Evolutionary conservation across 2,113 vertebrate genomes (phyloP).

Genomic region (Isurus oxyrinchus): DNA sequence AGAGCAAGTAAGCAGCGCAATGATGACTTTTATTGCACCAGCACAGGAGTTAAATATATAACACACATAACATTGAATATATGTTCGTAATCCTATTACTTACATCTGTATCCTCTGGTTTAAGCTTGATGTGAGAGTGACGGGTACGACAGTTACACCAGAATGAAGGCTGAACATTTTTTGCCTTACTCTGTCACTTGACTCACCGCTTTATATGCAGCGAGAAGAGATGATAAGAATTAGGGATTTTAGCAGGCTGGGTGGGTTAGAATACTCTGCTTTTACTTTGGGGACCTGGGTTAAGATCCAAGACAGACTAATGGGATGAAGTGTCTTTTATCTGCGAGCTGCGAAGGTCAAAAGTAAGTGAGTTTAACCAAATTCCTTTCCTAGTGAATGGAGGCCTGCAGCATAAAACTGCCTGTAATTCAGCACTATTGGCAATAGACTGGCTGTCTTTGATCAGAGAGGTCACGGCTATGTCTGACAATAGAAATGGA

Average conservation of each 20-base stretch:
- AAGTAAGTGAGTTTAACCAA: not conserved
- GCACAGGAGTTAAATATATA: slow-evolving; percentile 21
- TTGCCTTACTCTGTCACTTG: not conserved
- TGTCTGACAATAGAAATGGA: not conserved
- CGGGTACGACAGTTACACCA: not conserved
- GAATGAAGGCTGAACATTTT: not conserved
- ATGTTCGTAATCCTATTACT: slow-evolving; percentile 32
- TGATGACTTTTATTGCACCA: slow-evolving; percentile 6
- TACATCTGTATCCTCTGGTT: slow-evolving; percentile 13
- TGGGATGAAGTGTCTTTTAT: not conserved
- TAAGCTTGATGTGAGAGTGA: not conserved
- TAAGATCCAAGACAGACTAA: not conserved
- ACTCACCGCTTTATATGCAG: not conserved
- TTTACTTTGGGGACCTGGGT: not conserved
- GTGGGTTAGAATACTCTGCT: not conserved
- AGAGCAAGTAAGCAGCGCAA: slow-evolving; percentile 17
- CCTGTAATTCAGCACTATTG: not conserved
- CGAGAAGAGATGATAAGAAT: not conserved
- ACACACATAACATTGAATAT: slow-evolving; percentile 32
- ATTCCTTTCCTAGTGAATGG: not conserved
- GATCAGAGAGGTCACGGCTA: not conserved
- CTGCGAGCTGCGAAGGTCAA: not conserved
- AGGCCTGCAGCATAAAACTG: not conserved
- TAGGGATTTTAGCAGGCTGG: not conserved
- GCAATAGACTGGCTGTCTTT: not conserved